These are phyloP conservation scores for Galerucella calmariensis DNA, from an alignment of 2,888 invertebrate species.

Conservation along the genomic window DNA sequence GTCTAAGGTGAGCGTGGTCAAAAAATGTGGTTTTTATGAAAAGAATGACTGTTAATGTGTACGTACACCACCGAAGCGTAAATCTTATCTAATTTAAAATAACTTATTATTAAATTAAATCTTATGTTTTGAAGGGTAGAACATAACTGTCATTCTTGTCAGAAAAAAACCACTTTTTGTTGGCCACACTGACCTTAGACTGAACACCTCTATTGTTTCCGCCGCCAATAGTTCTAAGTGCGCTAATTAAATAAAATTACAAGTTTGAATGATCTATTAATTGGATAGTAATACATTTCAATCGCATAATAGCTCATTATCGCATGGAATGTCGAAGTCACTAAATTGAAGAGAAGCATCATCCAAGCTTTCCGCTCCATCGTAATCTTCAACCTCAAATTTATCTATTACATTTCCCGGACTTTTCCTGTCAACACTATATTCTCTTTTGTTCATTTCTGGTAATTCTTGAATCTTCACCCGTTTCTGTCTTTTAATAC, in stretches of 20 bases:
- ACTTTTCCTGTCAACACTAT: background rate
- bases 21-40: too few species aligned
- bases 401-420: background rate
- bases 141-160: too few species aligned
- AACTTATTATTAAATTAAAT: too few species aligned
- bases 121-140: too few species aligned
- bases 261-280: background rate
- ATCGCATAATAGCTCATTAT: conserved; percentile 13
- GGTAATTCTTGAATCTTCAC: conserved; percentile 44
- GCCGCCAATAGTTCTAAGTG: too few species aligned
- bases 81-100: too few species aligned
- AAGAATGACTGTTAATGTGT: too few species aligned
- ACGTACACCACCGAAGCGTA: too few species aligned
- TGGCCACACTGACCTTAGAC: too few species aligned
- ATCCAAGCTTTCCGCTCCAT: conserved; percentile 11
- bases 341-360: conserved; percentile 3
- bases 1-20: too few species aligned
- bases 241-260: background rate
- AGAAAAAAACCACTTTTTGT: too few species aligned
- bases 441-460: background rate
- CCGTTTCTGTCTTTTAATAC: conserved; percentile 38
- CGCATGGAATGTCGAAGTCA: conserved; percentile 23
- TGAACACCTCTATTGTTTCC: too few species aligned
- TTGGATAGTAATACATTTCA: background rate
- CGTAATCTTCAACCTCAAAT: background rate